Conservation (phyloP, 2,113 vertebrate genomes). For the Aspiorhynchus laticeps region DNA sequence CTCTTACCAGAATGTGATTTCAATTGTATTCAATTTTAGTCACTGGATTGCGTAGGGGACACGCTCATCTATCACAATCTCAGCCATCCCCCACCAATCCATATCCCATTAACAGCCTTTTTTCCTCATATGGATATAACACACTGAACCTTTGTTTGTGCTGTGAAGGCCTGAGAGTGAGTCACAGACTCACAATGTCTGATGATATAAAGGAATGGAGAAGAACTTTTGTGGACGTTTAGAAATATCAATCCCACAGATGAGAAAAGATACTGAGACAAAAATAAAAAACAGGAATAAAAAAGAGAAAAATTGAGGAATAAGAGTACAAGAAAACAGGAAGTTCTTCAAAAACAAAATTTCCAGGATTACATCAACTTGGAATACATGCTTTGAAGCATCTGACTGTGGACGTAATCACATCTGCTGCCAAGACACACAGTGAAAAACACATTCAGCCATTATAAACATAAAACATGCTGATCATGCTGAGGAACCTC, state of each 20-base stretch:
- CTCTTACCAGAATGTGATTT: neutral
- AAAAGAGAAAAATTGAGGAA: neutral
- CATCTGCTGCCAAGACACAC: slow-evolving; percentile 12
- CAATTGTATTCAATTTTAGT: neutral
- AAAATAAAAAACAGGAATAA: neutral
- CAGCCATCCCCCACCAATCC: neutral
- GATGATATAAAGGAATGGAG: neutral
- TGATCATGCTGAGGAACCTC: slow-evolving; percentile 20
- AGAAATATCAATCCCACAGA: neutral
- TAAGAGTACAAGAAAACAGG: neutral
- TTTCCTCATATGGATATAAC: slow-evolving; percentile 58
- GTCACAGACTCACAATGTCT: slow-evolving; percentile 57
- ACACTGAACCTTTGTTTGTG: slow-evolving; percentile 68
- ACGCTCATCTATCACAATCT: slow-evolving; percentile 1
- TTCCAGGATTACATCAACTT: slow-evolving; percentile 30
- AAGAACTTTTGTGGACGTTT: neutral
- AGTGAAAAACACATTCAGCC: neutral
- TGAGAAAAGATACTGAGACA: neutral
- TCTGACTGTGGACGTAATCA: slow-evolving; percentile 25
- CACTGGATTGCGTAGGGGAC: neutral
- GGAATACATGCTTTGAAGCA: slow-evolving; percentile 7
- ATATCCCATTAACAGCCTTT: slow-evolving; percentile 20
- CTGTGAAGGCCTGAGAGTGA: slow-evolving; percentile 57
- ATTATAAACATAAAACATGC: slow-evolving; percentile 16
- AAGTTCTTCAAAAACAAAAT: neutral